Percentiles rank a stretch among this genome's conserved stretches.
phyloP scores from a whole-genome alignment of 2,797 vertebrate species.

The Leptatherina wallacei region DNA sequence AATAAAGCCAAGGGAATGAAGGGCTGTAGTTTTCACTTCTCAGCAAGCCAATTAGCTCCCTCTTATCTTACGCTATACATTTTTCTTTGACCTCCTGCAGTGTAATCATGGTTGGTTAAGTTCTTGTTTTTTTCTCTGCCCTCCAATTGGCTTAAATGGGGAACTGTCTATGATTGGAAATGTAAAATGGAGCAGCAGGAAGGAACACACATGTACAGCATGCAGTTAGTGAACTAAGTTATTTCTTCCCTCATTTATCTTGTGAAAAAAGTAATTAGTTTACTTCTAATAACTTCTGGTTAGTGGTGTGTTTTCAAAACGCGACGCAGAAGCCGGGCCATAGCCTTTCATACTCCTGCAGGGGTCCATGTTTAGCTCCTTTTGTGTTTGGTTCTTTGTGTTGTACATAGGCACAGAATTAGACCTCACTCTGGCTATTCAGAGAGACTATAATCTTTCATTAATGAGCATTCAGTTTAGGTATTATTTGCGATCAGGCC shows the following conservation, averaged over 20 bases:
- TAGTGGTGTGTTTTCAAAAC: too few relatives aligned
- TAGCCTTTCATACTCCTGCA: conserved; percentile 24
- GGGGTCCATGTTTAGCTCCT: conserved; percentile 37
- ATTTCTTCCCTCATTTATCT: background rate
- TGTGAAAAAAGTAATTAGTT: background rate
- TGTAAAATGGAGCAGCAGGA: conserved; percentile 17
- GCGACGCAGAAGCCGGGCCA: background rate
- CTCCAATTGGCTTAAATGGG: conserved; percentile 11
- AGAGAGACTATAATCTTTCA: conserved; percentile 59
- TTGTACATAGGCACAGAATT: conserved; percentile 5
- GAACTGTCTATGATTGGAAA: conserved; percentile 14
- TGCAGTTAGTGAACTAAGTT: background rate
- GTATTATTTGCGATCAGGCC: conserved; percentile 52
- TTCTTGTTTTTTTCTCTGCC: conserved; percentile 4
- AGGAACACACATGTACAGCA: background rate
- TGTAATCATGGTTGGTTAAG: conserved; percentile 42
- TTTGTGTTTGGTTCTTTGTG: conserved; percentile 38
- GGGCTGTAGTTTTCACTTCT: conserved; percentile 47
- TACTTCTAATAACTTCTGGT: background rate
- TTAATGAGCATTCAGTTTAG: conserved; percentile 69
- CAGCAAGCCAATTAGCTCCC: conserved; percentile 68
- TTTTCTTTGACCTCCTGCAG: conserved; percentile 59
- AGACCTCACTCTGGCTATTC: conserved; percentile 44
- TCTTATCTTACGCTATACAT: conserved; percentile 52
- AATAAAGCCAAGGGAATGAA: conserved; percentile 68